A percentile compares a stretch with the other conserved stretches of the same genome.
Evolutionary conservation across 2,888 invertebrate species (phyloP).

Genomic region (Lepetodrilus schrolli): DNA sequence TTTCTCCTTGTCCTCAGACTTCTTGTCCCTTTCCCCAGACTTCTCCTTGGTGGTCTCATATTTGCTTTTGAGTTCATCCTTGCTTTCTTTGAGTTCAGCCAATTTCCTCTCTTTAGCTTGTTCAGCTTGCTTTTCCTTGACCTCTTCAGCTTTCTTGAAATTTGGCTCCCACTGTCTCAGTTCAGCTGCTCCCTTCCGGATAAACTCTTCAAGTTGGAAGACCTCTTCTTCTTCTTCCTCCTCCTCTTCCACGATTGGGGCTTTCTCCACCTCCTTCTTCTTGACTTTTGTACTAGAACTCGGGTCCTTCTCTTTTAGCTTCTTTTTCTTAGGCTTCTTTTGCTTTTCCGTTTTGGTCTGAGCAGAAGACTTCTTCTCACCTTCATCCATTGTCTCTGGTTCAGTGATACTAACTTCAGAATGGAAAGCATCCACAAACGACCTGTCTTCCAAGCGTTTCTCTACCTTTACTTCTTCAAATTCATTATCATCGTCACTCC

Average conservation of each 20-base stretch:
- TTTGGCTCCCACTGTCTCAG: conserved; percentile 10
- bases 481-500: conserved; percentile 28
- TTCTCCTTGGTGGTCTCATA: conserved; percentile 41
- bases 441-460: neutral
- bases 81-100: conserved; percentile 16
- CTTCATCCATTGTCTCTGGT: conserved; percentile 43
- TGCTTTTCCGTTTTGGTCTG: conserved; percentile 37
- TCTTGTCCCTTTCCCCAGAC: conserved; percentile 40
- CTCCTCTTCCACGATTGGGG: conserved; percentile 12
- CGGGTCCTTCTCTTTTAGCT: conserved; percentile 36
- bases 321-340: conserved; percentile 45
- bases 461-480: conserved; percentile 9
- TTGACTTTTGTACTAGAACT: conserved; percentile 31
- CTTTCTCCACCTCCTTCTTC: conserved; percentile 43
- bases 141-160: conserved; percentile 13
- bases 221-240: conserved; percentile 17
- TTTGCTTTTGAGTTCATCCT: conserved; percentile 40
- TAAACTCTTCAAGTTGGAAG: neutral
- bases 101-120: conserved; percentile 27
- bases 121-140: conserved; percentile 12
- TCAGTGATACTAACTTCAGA: conserved; percentile 39
- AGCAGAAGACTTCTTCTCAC: conserved; percentile 34
- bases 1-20: conserved; percentile 43
- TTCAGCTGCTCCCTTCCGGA: neutral
- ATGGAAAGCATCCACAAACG: neutral